Evolutionary conservation across 2,888 invertebrate species (phyloP), one percentile per base, ranked within the genome.

Genomic region (Pyrocoelia pectoralis): DNA sequence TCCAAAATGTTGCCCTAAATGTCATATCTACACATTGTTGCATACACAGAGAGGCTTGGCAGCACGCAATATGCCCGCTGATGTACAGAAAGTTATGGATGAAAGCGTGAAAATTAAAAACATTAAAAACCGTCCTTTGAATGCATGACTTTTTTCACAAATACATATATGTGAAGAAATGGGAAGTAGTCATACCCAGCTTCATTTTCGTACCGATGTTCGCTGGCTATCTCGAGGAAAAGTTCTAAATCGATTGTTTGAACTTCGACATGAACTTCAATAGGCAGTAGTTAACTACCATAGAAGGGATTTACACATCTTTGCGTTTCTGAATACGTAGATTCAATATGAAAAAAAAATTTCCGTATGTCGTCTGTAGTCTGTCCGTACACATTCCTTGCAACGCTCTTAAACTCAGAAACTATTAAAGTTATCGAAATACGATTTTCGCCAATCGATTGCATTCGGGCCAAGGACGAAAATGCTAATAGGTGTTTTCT

Each of bases 211-310:
- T 38, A 38, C 12, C 38, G 46, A 55, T 24, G 46, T 55, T 18
- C 54, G 54, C 41, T 54, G 17, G 54, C 38, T 54, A 40, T 54
- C 38, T 54, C 54, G 56, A 56, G 56, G 10, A 41, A 46, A 56
- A 56, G 28, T 56, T 43, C 51, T 43, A 56, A 46, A 56, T 24
- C 19, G 18, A 56, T 56, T 56, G 41, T 56, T 56, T 56, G 43
- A 56, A 41, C 56, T 56, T 56, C 43, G 56, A 56, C 48, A 46
- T 56, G 56, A 56, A 56, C 56, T 56, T 56, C 43, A 43, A 56
- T 13, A n/a, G n/a, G n/a, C n/a, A n/a, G n/a, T n/a, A n/a, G n/a
- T n/a, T n/a, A n/a, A n/a, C n/a, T n/a, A n/a, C n/a, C n/a, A n/a
- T n/a, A n/a, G n/a, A n/a, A n/a, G n/a, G n/a, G n/a, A n/a, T n/a